Conservation (phyloP, 1,140 invertebrate species). For the Calephelis virginiensis region DNA sequence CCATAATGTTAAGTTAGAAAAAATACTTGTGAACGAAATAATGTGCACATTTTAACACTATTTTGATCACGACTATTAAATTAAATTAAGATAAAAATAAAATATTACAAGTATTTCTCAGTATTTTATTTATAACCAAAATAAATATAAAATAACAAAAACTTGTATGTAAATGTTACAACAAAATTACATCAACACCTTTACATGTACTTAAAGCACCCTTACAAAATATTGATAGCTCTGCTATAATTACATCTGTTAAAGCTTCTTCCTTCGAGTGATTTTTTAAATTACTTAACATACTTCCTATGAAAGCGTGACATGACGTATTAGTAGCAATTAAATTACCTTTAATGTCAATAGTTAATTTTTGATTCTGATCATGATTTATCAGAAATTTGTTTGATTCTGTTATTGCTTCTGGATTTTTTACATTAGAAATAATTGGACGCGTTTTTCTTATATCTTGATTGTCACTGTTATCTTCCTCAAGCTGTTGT, state of each 20-base stretch:
- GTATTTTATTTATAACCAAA: slow-evolving; percentile 31
- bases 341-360: slow-evolving; percentile 66
- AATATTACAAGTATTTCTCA: slow-evolving; percentile 31
- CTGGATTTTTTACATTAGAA: background rate
- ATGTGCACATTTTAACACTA: slow-evolving; percentile 47
- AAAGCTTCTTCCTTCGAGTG: slow-evolving; percentile 42
- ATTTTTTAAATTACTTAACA: slow-evolving; percentile 54
- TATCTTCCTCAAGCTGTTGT: too few species aligned
- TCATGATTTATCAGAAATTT: background rate
- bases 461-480: too few species aligned
- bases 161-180: slow-evolving; percentile 38
- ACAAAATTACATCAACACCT: slow-evolving; percentile 61
- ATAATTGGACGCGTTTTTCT: too few species aligned
- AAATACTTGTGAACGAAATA: slow-evolving; percentile 67
- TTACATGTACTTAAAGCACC: slow-evolving; percentile 56
- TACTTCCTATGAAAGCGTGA: slow-evolving; percentile 63
- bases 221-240: slow-evolving; percentile 65
- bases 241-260: slow-evolving; percentile 55
- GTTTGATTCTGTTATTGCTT: background rate
- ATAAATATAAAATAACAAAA: slow-evolving; percentile 27
- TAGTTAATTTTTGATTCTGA: slow-evolving; percentile 35
- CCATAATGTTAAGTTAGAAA: slow-evolving; percentile 47
- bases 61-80: slow-evolving; percentile 66
- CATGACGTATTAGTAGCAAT: slow-evolving; percentile 56
- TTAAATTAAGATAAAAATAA: slow-evolving; percentile 35